Conservation (phyloP, 1,140 invertebrate species). For the Leucophenga varia region DNA sequence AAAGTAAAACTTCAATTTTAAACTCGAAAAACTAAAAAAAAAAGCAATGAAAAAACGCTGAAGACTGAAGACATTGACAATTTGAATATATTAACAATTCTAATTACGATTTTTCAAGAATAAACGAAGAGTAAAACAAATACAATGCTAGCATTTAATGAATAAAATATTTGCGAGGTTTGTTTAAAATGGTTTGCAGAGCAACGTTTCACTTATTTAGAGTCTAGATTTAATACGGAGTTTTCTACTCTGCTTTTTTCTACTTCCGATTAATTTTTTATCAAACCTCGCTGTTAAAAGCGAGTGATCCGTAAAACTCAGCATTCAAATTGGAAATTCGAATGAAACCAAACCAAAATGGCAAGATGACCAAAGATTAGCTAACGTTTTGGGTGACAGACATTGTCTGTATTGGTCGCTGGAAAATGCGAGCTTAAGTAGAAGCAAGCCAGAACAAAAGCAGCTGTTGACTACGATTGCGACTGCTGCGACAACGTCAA, state of each 20-base stretch:
- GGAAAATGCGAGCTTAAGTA: conserved; percentile 10
- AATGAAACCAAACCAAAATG: conserved; percentile 42
- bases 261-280: no score
- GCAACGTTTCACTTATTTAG: no score
- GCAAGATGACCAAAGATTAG: conserved; percentile 14
- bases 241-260: no score
- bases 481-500: no score
- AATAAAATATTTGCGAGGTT: no score
- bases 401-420: not conserved
- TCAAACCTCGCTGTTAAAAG: no score
- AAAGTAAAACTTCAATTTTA: no score
- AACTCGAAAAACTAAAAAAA: conserved; percentile 33
- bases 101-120: conserved; percentile 55
- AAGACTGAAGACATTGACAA: conserved; percentile 50
- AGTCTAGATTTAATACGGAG: no score
- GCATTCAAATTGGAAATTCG: conserved; percentile 53
- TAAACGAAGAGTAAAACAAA: conserved; percentile 26
- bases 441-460: conserved; percentile 49
- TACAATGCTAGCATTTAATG: no score
- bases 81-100: conserved; percentile 57
- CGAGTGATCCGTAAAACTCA: no score
- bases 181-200: no score
- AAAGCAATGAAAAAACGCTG: conserved; percentile 25
- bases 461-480: no score
- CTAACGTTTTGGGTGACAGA: not conserved